phyloP scores from a whole-genome alignment of 2,888 invertebrate species.

The Plebejus anna region DNA sequence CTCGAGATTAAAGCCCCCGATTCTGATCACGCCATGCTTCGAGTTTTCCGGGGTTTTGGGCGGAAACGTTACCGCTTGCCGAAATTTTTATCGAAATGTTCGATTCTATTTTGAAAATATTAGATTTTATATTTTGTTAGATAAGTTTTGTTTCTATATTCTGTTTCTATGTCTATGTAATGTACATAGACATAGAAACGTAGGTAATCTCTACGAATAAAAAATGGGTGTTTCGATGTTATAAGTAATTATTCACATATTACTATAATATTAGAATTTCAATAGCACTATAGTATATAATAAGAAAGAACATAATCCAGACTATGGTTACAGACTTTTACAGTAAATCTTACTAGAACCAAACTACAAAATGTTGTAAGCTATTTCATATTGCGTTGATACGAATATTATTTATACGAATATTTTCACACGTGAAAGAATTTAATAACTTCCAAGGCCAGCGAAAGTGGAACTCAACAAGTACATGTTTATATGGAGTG shows the following conservation, averaged over 20 bases:
- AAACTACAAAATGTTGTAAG: background rate
- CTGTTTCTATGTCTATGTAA: background rate
- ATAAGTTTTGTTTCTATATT: background rate
- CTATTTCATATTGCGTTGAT: background rate
- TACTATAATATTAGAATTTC: too few species aligned
- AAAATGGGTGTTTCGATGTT: too few species aligned
- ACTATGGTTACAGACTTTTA: too few species aligned
- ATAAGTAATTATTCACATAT: too few species aligned
- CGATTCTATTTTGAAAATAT: conserved; percentile 7
- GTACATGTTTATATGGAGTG: background rate
- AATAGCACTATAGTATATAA: background rate
- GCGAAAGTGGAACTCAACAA: conserved; percentile 7
- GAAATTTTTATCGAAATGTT: conserved; percentile 19
- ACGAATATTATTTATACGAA: background rate
- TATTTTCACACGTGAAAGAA: background rate
- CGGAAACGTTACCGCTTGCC: conserved; percentile 20
- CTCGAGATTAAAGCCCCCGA: conserved; percentile 35
- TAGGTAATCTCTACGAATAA: background rate
- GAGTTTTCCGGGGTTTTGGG: conserved; percentile 13
- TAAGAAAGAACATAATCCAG: too few species aligned
- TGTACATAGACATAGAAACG: background rate
- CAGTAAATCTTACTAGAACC: too few species aligned
- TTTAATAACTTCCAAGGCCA: background rate
- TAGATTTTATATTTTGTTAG: too few species aligned
- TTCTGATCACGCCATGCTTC: conserved; percentile 39